Evolutionary conservation across 2,888 invertebrate species (phyloP), one percentile per base, ranked within the genome.

Genomic region (Hypomecis punctinalis): DNA sequence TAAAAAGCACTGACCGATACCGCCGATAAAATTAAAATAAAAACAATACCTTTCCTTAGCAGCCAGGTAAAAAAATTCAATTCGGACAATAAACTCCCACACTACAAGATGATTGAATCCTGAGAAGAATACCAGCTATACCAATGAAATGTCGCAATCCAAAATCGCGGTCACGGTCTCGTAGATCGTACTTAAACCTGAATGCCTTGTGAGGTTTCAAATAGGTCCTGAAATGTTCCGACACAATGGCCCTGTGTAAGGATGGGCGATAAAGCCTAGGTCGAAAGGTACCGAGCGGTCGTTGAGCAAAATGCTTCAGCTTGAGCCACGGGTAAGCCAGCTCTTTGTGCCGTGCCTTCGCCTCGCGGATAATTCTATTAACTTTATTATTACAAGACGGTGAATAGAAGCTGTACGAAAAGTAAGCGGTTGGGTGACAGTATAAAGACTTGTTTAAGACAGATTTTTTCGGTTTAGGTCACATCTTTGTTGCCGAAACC

Each of bases 201-300:
- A 47, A 56, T 33, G 74, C 70, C 74, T 47, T 56, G 51, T 39
- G 45, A 46, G 56, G 39, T 46, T 40, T 47, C 39, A 23, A 56
- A 47, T 47, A 47, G 54, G 42, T 61, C 43, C 36, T 33, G 43
- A 61, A 61, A 52, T 43, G 40, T 42, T 52, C n/a, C 11, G 11
- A 43, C 57, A 61, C 63, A 63, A 63, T 54, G 49, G 57, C 40
- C 53, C 8, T 53, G 42, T 58, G 47, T 63, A 63, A 59, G 59
- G 53, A 59, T 36, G 33, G 47, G 36, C 61, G 60, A 61, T 52
- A 65, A 60, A 65, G 56, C 60, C 56, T 51, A 51, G 65, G 13
- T 36, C 51, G 42, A 49, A 60, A 9, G 54, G 52, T 48, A 13
- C 6, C 13, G 35, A 37, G 33, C 51, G 45, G 45, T 61, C 64